A percentile compares a stretch with the other conserved stretches of the same genome.
These are phyloP conservation scores for Martes martes DNA, from an alignment of 2,113 vertebrate genomes.

Conservation along the genomic window DNA sequence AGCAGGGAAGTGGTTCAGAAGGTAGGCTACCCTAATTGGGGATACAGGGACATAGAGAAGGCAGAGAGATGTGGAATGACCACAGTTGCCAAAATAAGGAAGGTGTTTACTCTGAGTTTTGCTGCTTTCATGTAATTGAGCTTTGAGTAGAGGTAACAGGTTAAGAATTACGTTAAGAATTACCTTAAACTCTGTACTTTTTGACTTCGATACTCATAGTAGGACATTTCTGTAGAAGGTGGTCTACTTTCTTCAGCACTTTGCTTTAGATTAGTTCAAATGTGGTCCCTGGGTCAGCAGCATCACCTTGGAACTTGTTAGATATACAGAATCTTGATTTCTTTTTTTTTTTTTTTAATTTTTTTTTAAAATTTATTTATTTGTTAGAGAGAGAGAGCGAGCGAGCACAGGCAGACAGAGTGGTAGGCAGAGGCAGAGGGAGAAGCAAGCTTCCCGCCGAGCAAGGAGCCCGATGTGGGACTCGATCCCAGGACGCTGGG, in stretches of 20 bases:
- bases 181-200: background rate
- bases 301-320: background rate
- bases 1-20: background rate
- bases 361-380: too few relatives aligned
- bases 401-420: too few relatives aligned
- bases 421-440: too few relatives aligned
- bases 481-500: too few relatives aligned
- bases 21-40: background rate
- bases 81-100: background rate
- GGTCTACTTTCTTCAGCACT: background rate
- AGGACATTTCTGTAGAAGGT: background rate
- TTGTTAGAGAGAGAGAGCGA: too few relatives aligned
- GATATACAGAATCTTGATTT: background rate
- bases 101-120: background rate
- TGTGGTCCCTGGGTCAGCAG: background rate
- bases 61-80: background rate
- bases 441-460: too few relatives aligned
- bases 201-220: background rate
- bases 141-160: background rate
- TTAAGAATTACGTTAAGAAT: background rate
- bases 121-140: background rate
- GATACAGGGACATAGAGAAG: background rate
- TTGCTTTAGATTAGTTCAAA: slow-evolving; percentile 3
- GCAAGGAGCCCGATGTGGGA: too few relatives aligned
- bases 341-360: too few relatives aligned